A percentile compares a stretch with the other conserved stretches of the same genome.
phyloP scores from a whole-genome alignment of 2,888 invertebrate species.

The Merodon equestris region DNA sequence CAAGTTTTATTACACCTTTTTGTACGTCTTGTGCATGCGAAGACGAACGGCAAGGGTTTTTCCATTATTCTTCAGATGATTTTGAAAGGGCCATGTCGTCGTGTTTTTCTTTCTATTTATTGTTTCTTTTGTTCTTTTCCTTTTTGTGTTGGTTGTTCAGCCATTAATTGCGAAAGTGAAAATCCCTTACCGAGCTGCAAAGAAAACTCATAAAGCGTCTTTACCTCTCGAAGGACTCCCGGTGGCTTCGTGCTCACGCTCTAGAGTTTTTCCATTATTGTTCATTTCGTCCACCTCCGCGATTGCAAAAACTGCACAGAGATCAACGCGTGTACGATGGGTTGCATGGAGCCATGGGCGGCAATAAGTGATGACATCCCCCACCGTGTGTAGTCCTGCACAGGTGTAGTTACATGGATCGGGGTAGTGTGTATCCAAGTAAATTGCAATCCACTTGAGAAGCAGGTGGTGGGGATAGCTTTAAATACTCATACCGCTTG shows the following conservation, averaged over 20 bases:
- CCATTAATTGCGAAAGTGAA: constrained; percentile 52
- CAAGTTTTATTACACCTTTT: background rate
- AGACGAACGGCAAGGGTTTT: background rate
- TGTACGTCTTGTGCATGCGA: background rate
- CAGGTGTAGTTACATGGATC: constrained; percentile 33
- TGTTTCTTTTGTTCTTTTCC: constrained; percentile 19
- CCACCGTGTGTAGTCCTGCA: constrained; percentile 11
- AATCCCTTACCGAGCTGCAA: constrained; percentile 34
- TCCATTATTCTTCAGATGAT: constrained; percentile 26
- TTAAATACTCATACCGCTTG: constrained; percentile 53
- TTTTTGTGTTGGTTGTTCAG: background rate
- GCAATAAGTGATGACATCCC: constrained; percentile 56
- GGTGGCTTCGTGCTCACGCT: background rate
- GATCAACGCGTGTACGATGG: background rate
- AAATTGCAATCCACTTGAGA: constrained; percentile 53
- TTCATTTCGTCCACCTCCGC: constrained; percentile 30
- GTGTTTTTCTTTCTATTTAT: constrained; percentile 22
- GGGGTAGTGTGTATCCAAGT: constrained; percentile 25
- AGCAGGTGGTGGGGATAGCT: constrained; percentile 44
- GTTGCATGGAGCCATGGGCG: constrained; percentile 52
- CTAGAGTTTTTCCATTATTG: constrained; percentile 19
- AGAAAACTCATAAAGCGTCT: constrained; percentile 44
- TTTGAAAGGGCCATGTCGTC: constrained; percentile 27
- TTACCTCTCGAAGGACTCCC: constrained; percentile 13
- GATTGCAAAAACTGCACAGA: constrained; percentile 36